Percentiles rank a stretch among this genome's conserved stretches.
These are phyloP conservation scores for Microtus montanus DNA, from an alignment of 2,113 vertebrate species.

Conservation along the genomic window DNA sequence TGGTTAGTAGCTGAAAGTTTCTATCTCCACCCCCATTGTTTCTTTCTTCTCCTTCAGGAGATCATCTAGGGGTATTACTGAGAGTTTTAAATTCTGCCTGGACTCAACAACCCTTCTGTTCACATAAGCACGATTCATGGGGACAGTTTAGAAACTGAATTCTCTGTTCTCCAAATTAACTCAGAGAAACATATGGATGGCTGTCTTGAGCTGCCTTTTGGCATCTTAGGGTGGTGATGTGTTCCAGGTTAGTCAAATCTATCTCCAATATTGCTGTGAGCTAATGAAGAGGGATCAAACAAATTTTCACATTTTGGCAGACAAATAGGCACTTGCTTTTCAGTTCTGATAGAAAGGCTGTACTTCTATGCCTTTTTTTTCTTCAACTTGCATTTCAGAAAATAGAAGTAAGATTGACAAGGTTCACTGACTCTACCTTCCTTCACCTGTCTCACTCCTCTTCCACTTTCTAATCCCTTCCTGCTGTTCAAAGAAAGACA, in stretches of 20 bases:
- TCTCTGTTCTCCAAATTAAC: slow-evolving; percentile 53
- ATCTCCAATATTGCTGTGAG: slow-evolving; percentile 54
- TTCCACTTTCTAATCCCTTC: not conserved
- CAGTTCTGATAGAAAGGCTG: not conserved
- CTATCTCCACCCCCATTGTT: not conserved
- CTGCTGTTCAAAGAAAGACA: slow-evolving; percentile 32
- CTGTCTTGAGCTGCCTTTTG: slow-evolving; percentile 33
- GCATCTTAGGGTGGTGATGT: slow-evolving; percentile 48
- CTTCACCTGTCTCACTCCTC: not conserved
- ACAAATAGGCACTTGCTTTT: slow-evolving; percentile 46
- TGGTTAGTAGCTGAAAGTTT: not conserved
- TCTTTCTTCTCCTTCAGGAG: not conserved
- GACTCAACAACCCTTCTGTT: not conserved
- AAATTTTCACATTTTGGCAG: slow-evolving; percentile 52
- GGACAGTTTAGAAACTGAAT: slow-evolving; percentile 42
- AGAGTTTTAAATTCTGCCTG: not conserved
- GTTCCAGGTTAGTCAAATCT: slow-evolving; percentile 51
- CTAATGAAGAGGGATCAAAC: slow-evolving; percentile 57
- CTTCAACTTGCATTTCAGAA: slow-evolving; percentile 37
- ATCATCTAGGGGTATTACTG: not conserved
- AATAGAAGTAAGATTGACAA: slow-evolving; percentile 47
- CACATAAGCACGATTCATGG: not conserved
- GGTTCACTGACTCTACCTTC: slow-evolving; percentile 36
- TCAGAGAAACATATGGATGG: slow-evolving; percentile 62
- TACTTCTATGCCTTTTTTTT: not conserved